Conservation (phyloP, 2,797 vertebrate species). For the Chiloscyllium punctatum region DNA sequence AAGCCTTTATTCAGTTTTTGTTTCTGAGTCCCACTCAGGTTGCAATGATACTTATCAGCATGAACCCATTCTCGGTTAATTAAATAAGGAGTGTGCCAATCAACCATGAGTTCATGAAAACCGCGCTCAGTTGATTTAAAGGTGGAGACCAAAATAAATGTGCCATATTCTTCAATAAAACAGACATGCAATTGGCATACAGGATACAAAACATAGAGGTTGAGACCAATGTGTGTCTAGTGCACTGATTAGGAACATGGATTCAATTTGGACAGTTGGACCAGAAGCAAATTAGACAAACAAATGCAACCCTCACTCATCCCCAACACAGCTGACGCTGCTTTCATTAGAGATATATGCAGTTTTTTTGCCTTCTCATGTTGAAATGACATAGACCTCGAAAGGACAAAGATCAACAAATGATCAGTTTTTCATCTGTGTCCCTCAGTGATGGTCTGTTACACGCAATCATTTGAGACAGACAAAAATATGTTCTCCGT, state of each 20-base stretch:
- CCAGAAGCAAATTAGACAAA: not conserved
- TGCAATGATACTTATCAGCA: not conserved
- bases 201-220: too few species aligned
- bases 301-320: not conserved
- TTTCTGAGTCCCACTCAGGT: not conserved
- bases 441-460: not conserved
- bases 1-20: not conserved
- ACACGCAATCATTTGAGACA: not conserved
- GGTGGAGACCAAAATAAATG: not conserved
- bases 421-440: not conserved
- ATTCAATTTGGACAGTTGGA: not conserved
- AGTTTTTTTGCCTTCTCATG: not conserved
- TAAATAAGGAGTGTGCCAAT: not conserved
- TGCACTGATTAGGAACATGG: not conserved
- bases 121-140: not conserved
- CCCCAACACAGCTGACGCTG: not conserved
- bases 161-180: not conserved
- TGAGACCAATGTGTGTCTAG: not conserved
- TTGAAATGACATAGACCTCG: not conserved
- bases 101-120: not conserved
- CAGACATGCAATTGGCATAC: not conserved
- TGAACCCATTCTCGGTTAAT: slow-evolving; percentile 8
- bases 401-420: not conserved
- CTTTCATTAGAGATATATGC: not conserved
- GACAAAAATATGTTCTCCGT: not conserved